Evolutionary conservation across 2,797 vertebrate species (phyloP), one percentile per base, ranked within the genome.

Genomic region (Spinibarbus caldwelli): DNA sequence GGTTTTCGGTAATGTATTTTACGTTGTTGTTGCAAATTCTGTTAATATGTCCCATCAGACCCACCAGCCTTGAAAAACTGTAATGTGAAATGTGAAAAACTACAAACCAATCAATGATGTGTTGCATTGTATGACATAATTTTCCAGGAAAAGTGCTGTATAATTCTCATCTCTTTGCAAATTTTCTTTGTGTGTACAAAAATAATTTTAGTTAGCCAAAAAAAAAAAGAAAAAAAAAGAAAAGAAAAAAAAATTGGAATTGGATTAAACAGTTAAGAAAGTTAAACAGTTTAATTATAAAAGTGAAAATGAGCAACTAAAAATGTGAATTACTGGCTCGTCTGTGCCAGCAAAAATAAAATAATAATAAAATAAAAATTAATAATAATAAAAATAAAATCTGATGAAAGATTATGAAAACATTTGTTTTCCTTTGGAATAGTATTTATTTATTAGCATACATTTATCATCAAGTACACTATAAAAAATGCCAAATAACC

Each of bases 371-470:
- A n/a, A n/a, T n/a, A n/a, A n/a, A n/a, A n/a, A n/a, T n/a, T n/a
- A n/a, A n/a, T n/a, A n/a, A n/a, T n/a, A 0, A 2, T 19, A 6
- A 2, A 19, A 49, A 6, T 2, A 6, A 0, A 17, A 49, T 47
- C 38, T 10, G 10, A 49, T 5, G 6, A 19, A 49, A 49, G 15
- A n/a, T n/a, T n/a, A n/a, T n/a, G n/a, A n/a, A n/a, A n/a, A n/a
- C n/a, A n/a, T n/a, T n/a, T n/a, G n/a, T n/a, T n/a, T n/a, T n/a
- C n/a, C n/a, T n/a, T n/a, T n/a, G n/a, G n/a, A n/a, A n/a, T n/a
- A n/a, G n/a, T n/a, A n/a, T n/a, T n/a, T 14, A 45, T 14, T 45
- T 43, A 49, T 49, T 49, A 19, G 45, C 45, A 47, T 17, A 47
- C 0, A 0, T 47, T 47, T 47, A 47, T 52, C 0, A 57, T n/a